Conservation (phyloP, 2,888 invertebrate species). For the Neoaliturus tenellus region DNA sequence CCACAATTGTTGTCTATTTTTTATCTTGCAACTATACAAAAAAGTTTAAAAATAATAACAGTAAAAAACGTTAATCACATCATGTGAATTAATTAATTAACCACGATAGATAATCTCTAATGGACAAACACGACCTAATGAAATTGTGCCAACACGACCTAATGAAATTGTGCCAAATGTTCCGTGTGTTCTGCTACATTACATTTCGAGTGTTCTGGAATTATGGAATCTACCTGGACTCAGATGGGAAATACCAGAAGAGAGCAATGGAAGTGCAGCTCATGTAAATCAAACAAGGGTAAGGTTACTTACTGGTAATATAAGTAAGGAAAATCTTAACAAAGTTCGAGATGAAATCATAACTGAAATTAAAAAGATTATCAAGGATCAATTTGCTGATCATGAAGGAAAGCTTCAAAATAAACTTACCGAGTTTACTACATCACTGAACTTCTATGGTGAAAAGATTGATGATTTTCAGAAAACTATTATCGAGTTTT, state of each 20-base stretch:
- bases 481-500: background rate
- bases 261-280: background rate
- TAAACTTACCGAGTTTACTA: background rate
- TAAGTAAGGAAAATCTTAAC: background rate
- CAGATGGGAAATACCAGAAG: constrained; percentile 19
- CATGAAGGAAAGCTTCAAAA: background rate
- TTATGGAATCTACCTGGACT: background rate
- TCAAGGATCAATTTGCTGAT: background rate
- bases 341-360: background rate
- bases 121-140: too few relatives aligned
- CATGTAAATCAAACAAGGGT: background rate
- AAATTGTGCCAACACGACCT: too few relatives aligned
- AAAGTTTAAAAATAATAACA: too few relatives aligned
- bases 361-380: background rate
- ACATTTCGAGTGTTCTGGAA: constrained; percentile 25
- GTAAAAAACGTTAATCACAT: too few relatives aligned
- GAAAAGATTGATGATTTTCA: background rate
- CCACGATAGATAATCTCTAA: too few relatives aligned
- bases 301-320: background rate
- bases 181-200: background rate
- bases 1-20: too few relatives aligned
- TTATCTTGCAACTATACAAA: too few relatives aligned
- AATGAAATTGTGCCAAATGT: background rate
- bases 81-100: too few relatives aligned
- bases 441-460: background rate